phyloP scores from a whole-genome alignment of 2,113 vertebrate species.

The Cyprinus carpio region DNA sequence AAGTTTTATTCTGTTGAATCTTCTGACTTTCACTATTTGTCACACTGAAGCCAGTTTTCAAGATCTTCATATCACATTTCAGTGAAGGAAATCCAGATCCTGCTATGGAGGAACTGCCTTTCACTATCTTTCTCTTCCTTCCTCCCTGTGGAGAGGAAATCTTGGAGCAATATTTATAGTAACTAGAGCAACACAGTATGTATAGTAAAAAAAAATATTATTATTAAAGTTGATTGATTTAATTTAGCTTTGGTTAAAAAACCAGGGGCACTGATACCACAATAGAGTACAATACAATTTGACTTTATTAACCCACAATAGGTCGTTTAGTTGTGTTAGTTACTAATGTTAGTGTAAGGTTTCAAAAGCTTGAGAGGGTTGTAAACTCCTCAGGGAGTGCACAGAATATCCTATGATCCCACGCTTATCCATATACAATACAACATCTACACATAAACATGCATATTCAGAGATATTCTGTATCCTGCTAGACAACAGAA shows the following conservation, averaged over 20 bases:
- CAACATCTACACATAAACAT: slow-evolving; percentile 1
- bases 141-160: background rate
- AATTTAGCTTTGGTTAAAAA: too few relatives aligned
- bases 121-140: background rate
- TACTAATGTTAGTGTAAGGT: background rate
- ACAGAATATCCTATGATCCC: background rate
- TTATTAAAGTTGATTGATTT: too few relatives aligned
- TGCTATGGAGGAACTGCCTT: background rate
- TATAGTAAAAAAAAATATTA: too few relatives aligned
- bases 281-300: background rate
- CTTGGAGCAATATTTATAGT: background rate
- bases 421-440: background rate
- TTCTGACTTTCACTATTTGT: background rate
- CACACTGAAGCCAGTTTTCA: background rate
- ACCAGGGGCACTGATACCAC: background rate
- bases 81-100: background rate
- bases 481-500: background rate
- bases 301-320: background rate
- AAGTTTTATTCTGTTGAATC: background rate
- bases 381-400: slow-evolving; percentile 1
- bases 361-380: background rate
- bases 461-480: background rate
- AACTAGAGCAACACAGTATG: too few relatives aligned
- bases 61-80: background rate
- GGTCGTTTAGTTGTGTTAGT: background rate